phyloP scores from a whole-genome alignment of 2,888 invertebrate genomes.

The Chirona hameri region DNA sequence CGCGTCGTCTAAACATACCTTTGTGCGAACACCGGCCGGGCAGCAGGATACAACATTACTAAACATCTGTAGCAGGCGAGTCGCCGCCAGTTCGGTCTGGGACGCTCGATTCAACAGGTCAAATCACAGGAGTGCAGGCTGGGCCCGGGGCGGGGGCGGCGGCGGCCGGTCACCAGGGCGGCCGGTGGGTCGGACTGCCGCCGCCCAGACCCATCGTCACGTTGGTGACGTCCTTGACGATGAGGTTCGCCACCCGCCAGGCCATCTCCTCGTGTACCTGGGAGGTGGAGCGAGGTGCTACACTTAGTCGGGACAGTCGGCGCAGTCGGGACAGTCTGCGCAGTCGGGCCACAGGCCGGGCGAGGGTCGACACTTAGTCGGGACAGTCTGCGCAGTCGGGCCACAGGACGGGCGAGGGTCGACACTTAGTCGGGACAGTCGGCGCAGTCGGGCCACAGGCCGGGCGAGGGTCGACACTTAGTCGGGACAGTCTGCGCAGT shows the following conservation, averaged over 20 bases:
- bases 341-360: no score
- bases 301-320: no score
- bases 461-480: no score
- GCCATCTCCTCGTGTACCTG: slow-evolving; percentile 90
- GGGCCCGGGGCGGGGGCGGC: background rate
- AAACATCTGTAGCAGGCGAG: background rate
- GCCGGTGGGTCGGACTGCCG: slow-evolving; percentile 8
- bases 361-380: no score
- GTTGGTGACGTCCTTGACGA: slow-evolving; percentile 88
- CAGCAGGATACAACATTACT: background rate
- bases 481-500: no score
- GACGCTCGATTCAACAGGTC: background rate
- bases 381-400: no score
- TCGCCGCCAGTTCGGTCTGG: no score
- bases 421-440: no score
- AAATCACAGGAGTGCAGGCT: background rate
- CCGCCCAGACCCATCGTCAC: slow-evolving; percentile 60
- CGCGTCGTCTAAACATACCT: background rate
- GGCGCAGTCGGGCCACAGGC: no score
- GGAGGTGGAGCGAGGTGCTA: slow-evolving; percentile 28
- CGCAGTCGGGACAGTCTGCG: no score
- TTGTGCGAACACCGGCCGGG: background rate
- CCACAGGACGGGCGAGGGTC: no score
- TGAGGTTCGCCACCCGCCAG: slow-evolving; percentile 95
- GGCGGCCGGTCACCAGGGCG: background rate